These are phyloP conservation scores for Galleria mellonella DNA, from an alignment of 1,140 invertebrate genomes.

Conservation along the genomic window DNA sequence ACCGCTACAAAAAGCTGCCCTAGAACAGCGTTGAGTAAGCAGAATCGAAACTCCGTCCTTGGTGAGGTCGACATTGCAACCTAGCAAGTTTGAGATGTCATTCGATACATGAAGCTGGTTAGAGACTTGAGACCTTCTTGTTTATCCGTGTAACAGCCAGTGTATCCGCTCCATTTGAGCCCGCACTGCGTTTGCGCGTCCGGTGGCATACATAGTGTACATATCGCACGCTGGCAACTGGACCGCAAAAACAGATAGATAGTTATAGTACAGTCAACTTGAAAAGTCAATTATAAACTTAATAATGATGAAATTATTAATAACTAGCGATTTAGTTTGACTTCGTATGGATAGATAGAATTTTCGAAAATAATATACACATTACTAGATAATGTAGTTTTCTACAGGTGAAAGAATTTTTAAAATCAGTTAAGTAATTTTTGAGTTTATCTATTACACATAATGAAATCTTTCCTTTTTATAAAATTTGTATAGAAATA, in stretches of 20 bases:
- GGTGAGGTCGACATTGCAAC: conserved; percentile 39
- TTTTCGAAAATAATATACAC: no score
- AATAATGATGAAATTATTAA: conserved; percentile 17
- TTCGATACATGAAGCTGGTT: neutral
- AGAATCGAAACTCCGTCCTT: conserved; percentile 61
- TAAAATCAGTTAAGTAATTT: no score
- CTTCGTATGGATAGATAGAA: no score
- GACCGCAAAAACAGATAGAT: conserved; percentile 65
- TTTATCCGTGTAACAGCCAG: conserved; percentile 21
- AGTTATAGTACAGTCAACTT: conserved; percentile 5
- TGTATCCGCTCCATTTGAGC: conserved; percentile 64
- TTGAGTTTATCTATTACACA: no score
- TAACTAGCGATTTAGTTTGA: neutral
- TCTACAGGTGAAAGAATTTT: no score
- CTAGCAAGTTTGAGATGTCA: conserved; percentile 14
- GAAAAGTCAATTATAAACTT: conserved; percentile 14
- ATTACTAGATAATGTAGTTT: no score
- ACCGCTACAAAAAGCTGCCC: conserved; percentile 38
- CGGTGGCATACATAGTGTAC: conserved; percentile 64
- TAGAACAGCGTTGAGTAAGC: conserved; percentile 47
- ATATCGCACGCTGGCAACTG: conserved; percentile 61
- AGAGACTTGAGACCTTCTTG: conserved; percentile 21
- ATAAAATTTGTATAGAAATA: no score
- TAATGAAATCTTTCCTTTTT: no score
- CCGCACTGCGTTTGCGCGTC: conserved; percentile 37